Evolutionary conservation across 2,113 vertebrate species (phyloP), one percentile per base, ranked within the genome.

Genomic region (Philantomba maxwellii): DNA sequence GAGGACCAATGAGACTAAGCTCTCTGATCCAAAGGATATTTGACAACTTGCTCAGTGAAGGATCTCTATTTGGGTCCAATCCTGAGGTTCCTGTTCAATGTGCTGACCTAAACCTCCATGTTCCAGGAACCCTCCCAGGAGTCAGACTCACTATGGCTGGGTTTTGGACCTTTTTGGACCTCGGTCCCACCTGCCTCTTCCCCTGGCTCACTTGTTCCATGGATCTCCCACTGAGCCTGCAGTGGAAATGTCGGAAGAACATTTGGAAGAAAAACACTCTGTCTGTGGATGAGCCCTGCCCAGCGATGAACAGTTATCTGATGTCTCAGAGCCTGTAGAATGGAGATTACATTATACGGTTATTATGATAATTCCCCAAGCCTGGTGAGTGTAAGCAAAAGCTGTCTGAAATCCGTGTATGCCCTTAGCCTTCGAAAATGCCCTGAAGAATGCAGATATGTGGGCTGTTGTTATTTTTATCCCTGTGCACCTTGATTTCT

Each of bases 11-110:
- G 13, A 10, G 28, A 15, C 17, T 26, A 39, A 60, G 11, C 11
- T 55, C 83, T 84, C 62, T 45, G 4, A 17, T 43, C n/a, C n/a
- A 58, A 8, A 70, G 25, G 16, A 4, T 5, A 12, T 7, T 2
- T 55, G 36, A 39, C 26, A 26, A 3, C 23, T 0, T 11, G 49
- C 28, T 47, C 51, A 3, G 39, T 55, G 13, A 16, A 39, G 28
- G 28, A 6, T 64, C 51, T 10, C 28, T 5, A 0, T 8, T 1
- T 2, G 14, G 39, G 23, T 60, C 51, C 19, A 6, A 3, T 7
- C 15, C 8, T 19, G 7, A 8, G 84, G 83, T 47, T 26, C 55
- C 19, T 0, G 6, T 25, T 30, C 43, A 28, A 1, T 17, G 16
- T 9, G 8, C 11, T 17, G 25, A 7, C 39, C 23, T 51, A 47